A percentile compares a stretch with the other conserved stretches of the same genome.
These are phyloP conservation scores for Nyleta sp. DNA, from an alignment of 2,888 invertebrate species.

Conservation along the genomic window DNA sequence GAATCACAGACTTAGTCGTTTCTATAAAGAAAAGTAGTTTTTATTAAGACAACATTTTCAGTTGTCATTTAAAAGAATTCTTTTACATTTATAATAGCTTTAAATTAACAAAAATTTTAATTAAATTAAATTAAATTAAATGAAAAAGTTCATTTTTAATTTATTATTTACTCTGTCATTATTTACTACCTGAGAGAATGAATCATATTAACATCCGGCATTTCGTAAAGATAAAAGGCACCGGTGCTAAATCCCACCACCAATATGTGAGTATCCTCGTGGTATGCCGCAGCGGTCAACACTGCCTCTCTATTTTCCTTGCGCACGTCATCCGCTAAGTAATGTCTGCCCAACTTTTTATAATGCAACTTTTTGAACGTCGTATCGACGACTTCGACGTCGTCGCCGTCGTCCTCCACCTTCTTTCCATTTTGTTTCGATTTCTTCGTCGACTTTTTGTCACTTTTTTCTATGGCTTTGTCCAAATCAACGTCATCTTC, in stretches of 20 bases:
- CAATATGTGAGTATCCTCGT: slow-evolving; percentile 90
- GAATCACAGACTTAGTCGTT: too few species aligned
- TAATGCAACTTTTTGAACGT: slow-evolving; percentile 84
- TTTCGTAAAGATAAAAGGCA: slow-evolving; percentile 95
- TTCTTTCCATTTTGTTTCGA: not conserved
- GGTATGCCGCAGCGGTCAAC: slow-evolving; percentile 93
- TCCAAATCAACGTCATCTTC: slow-evolving; percentile 88
- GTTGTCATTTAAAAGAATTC: too few species aligned
- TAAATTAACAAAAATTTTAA: too few species aligned
- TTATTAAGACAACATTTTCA: too few species aligned
- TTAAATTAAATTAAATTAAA: too few species aligned
- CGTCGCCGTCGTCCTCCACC: slow-evolving; percentile 65
- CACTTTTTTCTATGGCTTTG: slow-evolving; percentile 76
- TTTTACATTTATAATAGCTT: not conserved
- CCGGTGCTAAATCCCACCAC: slow-evolving; percentile 96
- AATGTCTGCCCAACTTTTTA: slow-evolving; percentile 89
- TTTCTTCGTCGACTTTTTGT: slow-evolving; percentile 22
- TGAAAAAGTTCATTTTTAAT: too few species aligned
- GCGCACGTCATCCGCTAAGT: slow-evolving; percentile 88
- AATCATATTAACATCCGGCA: slow-evolving; percentile 96
- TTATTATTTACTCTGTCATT: too few species aligned
- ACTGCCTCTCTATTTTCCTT: slow-evolving; percentile 86
- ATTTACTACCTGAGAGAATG: slow-evolving; percentile 91
- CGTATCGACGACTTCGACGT: slow-evolving; percentile 72
- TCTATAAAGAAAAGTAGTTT: too few species aligned